Base-by-base conservation (phyloP, 1,140 invertebrate genomes). In the Condylostylus longicornis region DNA sequence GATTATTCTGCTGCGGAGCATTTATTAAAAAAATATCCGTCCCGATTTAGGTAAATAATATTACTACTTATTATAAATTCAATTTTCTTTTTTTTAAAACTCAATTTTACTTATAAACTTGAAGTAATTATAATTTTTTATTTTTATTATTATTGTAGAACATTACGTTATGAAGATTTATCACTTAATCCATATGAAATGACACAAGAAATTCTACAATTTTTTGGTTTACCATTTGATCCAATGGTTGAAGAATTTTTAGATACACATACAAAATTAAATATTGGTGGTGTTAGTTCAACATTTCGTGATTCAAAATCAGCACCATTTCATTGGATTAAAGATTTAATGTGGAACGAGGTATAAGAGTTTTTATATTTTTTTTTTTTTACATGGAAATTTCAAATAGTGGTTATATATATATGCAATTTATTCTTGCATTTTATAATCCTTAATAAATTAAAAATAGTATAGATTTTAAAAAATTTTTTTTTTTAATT, bases 271-370 rank as follows among this genome's bases (percentile, higher is more conserved):
- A 87, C 83, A 2, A 81, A 77, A 50, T 66, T 70, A 27, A 74
- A 87, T 45, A 71, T 75, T 5, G 82, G 79, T 10, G 82, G 79
- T 13, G 78, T 84, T 10, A 85, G 79, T 22, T 85, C 82, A 47
- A 89, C 83, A 5, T 83, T 77, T 54, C 67, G 83, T 15, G 75
- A 87, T 54, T 85, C 83, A 5, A 80, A 79, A 53, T 72, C 70
- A 17, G 77, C 82, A 35, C 82, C 84, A 39, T 87, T 85, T 54
- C 80, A 82, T 52, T 89, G 85, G 85, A 76, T 75, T 42, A 71
- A 67, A 29, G 78, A 84, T 47, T 64, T 87, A 20, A 70, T 74
- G 39, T 75, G 69, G 35, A 67, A 72, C 8, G 76, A 80, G 54
- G 74, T 83, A 17, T 69, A 42, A 75, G 54, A 48, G 50, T 25